A percentile compares a stretch with the other conserved stretches of the same genome.
Conservation (phyloP, 23 tunicate genomes). For the Halocynthia aurantium region DNA sequence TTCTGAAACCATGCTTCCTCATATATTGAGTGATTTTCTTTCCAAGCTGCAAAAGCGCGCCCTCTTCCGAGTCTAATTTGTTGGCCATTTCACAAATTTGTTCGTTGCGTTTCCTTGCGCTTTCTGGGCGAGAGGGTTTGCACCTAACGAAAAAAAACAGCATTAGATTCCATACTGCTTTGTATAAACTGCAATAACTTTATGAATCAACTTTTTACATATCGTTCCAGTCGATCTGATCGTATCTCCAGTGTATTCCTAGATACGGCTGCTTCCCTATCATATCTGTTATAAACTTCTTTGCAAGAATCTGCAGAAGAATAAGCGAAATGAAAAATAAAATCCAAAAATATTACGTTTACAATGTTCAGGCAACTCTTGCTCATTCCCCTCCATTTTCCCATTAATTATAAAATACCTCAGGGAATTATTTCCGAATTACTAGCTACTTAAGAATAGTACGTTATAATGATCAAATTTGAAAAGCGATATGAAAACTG, state of each 20-base stretch:
- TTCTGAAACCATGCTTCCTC: constrained; percentile 19
- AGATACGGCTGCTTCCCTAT: constrained; percentile 38
- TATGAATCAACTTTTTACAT: constrained; percentile 41
- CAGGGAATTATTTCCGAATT: too few species aligned
- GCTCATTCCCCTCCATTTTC: too few species aligned
- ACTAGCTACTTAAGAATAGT: too few species aligned
- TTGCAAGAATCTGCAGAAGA: constrained; percentile 58
- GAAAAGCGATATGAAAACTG: too few species aligned
- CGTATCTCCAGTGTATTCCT: constrained; percentile 93
- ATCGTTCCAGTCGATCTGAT: constrained; percentile 82
- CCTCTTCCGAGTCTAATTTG: constrained; percentile 40
- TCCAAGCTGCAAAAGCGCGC: constrained; percentile 32
- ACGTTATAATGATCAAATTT: too few species aligned
- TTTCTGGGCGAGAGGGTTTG: constrained; percentile 73
- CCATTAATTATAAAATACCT: too few species aligned
- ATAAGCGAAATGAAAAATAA: background rate
- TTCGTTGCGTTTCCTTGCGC: constrained; percentile 63
- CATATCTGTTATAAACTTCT: constrained; percentile 31
- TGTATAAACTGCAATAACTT: background rate
- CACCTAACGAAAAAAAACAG: constrained; percentile 46
- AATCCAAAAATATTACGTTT: too few species aligned
- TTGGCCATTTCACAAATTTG: constrained; percentile 79
- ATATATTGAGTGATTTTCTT: constrained; percentile 26
- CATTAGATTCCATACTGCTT: background rate
- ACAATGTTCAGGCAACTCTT: too few species aligned